Evolutionary conservation across 2,888 invertebrate species (phyloP), one percentile per base, ranked within the genome.

Genomic region (Isoperla grammatica): DNA sequence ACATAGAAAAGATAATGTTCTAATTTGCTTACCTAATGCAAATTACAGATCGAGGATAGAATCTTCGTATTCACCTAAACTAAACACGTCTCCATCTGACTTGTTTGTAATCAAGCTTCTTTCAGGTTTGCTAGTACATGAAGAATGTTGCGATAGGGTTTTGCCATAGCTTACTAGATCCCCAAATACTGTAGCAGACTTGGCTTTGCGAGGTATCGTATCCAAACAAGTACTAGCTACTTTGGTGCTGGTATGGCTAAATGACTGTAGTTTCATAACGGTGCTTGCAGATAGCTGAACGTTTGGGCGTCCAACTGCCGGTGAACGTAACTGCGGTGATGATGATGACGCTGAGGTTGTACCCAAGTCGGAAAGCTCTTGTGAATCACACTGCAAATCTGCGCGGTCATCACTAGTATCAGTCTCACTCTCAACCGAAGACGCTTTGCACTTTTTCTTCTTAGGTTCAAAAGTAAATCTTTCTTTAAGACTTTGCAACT

Each of bases 121-220:
- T 12, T 45, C 17, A n/a, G 1, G 8, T 9, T 17, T 9, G n/a
- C 15, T n/a, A 9, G 22, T 50, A 40, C 9, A 17, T 17, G 20
- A 17, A 3, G 20, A 43, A 29, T 19, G 29, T 45, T 61, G 61
- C 4, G 57, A 57, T 6, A 61, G 37, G 12, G 15, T 61, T 39
- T 57, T 61, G 1, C 61, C 61, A 45, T 48, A 61, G 29, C 37
- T 54, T 1, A 57, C 50, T 3, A 61, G 54, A 11, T 61, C 57
- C 19, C 15, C 23, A 12, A 57, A 54, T 23, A 43, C 39, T 8
- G 46, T n/a, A 22, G 22, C 2, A 22, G 46, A 17, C 15, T 15
- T 22, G 12, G 2, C 15, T 49, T 9, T 22, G 23, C 13, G 17
- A 15, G 49, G 15, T 8, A 1, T 15, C 13, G 6, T 11, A 23